Base-by-base conservation (phyloP, 1,140 invertebrate genomes). In the Neodiprion pinetum region DNA sequence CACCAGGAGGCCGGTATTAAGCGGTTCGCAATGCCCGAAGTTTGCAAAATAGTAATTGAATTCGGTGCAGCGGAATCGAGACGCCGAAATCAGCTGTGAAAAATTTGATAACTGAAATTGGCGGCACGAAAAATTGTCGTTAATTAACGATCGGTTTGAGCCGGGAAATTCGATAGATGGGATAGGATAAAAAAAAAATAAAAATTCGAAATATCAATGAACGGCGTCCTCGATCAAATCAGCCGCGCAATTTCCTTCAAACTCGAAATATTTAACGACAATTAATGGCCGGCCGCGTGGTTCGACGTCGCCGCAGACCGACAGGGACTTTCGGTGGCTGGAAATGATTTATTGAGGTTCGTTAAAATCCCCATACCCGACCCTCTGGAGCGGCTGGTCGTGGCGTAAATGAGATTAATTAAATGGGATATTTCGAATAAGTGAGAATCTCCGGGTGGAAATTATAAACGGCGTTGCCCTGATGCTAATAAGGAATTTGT, bases 391-490 rank as follows among this genome's bases (percentile, higher is more conserved):
- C 28, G 28, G 28, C 28, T 61, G 53, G 53, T 17, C n/a, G 7
- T 61, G 53, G 53, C 53, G 53, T 61, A 61, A 61, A 61, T 61
- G 53, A 61, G 53, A 61, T 61, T 61, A 61, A 61, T 61, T 9
- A 61, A 61, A 61, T 14, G 53, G 53, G 4, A 61, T 61, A 61
- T 61, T 17, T 9, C 4, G 53, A 61, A 61, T 40, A 40, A 40
- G 28, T 40, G 28, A 40, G 28, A 40, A 40, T 40, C 28, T 40
- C 28, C 28, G 28, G 28, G 28, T 40, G 28, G 28, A 40, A 40
- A 40, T 40, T 40, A 40, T 40, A 40, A 40, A 5, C 28, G 28
- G 28, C 28, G 28, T 40, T 40, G 28, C 28, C 28, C 28, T 40
- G 28, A 40, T 40, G 28, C 28, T 40, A 0, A 40, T 1, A 40